These are phyloP conservation scores for Microcebus lehilahytsara DNA, from an alignment of 2,113 vertebrate species.

Conservation along the genomic window DNA sequence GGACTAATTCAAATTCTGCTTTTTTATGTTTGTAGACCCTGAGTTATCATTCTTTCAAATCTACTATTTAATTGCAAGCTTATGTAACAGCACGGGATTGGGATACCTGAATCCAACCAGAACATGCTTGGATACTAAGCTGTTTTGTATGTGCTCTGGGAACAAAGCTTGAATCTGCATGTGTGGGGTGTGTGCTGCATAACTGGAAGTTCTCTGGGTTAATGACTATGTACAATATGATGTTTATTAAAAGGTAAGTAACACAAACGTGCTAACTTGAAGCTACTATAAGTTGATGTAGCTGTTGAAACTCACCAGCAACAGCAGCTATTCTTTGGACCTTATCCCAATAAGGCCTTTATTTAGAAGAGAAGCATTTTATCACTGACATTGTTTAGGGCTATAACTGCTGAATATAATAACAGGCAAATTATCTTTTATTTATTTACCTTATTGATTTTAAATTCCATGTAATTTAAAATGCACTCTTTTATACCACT, in stretches of 20 bases:
- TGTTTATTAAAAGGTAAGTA: not conserved
- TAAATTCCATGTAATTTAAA: conserved; percentile 6
- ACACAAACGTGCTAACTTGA: not conserved
- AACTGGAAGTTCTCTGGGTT: not conserved
- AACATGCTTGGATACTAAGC: not conserved
- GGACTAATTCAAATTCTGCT: not conserved
- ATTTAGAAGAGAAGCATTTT: conserved; percentile 3
- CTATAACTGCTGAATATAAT: not conserved
- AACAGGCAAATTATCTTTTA: not conserved
- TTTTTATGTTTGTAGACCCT: not conserved
- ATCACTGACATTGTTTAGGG: not conserved
- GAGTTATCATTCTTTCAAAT: not conserved
- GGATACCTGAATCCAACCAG: not conserved
- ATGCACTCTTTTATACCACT: not conserved
- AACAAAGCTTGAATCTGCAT: not conserved
- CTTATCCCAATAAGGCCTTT: not conserved
- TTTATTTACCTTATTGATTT: not conserved
- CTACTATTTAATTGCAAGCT: not conserved
- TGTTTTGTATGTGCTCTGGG: not conserved
- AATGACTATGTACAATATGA: not conserved
- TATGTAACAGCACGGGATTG: not conserved
- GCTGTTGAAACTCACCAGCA: not conserved
- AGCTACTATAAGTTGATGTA: not conserved
- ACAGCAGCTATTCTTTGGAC: not conserved
- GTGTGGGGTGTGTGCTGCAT: too few species aligned